A percentile compares a stretch with the other conserved stretches of the same genome.
phyloP scores from a whole-genome alignment of 2,797 vertebrate genomes.

The Crenichthys baileyi region DNA sequence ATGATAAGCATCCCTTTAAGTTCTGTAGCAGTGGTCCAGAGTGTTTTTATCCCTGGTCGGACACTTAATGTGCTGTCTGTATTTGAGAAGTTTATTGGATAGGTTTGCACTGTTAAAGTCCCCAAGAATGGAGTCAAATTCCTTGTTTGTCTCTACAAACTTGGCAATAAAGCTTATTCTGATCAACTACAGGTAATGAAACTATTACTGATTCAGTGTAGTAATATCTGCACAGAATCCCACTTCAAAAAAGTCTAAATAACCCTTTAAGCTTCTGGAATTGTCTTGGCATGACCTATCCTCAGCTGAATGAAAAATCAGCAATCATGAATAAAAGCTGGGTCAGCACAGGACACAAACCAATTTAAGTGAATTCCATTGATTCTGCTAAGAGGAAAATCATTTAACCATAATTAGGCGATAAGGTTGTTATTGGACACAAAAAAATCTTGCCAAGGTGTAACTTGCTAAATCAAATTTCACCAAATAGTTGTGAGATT shows the following conservation, averaged over 20 bases:
- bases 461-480: not conserved
- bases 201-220: not conserved
- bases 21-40: no score
- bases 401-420: not conserved
- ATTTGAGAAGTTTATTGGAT: no score
- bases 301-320: not conserved
- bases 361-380: not conserved
- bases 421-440: not conserved
- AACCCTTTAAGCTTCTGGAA: not conserved
- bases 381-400: not conserved
- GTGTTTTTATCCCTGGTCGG: no score
- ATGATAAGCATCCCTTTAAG: no score
- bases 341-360: not conserved
- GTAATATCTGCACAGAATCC: not conserved
- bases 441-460: not conserved
- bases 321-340: not conserved
- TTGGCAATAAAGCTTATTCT: no score
- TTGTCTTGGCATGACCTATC: not conserved
- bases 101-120: no score
- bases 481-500: not conserved
- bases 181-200: not conserved
- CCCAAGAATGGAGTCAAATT: no score
- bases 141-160: no score
- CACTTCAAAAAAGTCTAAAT: not conserved
- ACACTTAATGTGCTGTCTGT: no score